A percentile compares a stretch with the other conserved stretches of the same genome.
These are phyloP conservation scores for Hipparchia sbordonii DNA, from an alignment of 2,888 invertebrate genomes.

Conservation along the genomic window DNA sequence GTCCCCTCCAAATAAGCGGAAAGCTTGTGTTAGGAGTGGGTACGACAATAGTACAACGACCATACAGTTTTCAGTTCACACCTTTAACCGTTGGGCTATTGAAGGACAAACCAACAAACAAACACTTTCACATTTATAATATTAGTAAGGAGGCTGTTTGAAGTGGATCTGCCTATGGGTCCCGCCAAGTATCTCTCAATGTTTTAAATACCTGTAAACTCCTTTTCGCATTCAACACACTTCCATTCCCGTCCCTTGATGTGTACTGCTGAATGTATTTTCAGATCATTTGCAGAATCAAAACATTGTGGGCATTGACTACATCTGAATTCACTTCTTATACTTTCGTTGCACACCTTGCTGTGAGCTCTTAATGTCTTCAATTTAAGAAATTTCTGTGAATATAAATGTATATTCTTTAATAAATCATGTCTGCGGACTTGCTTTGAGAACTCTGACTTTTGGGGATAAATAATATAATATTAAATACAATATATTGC, in stretches of 20 bases:
- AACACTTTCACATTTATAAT: too few species aligned
- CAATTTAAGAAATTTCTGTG: conserved; percentile 59
- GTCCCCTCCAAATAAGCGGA: too few species aligned
- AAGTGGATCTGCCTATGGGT: too few species aligned
- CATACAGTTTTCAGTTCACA: too few species aligned
- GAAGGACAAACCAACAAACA: too few species aligned
- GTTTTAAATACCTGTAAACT: conserved; percentile 59
- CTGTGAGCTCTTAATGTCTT: conserved; percentile 54
- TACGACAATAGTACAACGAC: too few species aligned
- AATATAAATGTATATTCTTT: conserved; percentile 22
- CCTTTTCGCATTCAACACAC: conserved; percentile 77
- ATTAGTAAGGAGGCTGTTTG: too few species aligned
- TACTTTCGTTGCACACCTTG: conserved; percentile 41
- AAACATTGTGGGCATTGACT: conserved; percentile 72
- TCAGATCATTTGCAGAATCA: conserved; percentile 71
- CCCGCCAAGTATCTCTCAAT: too few species aligned
- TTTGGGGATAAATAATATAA: neutral
- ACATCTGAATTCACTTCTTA: conserved; percentile 53
- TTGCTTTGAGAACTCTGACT: neutral
- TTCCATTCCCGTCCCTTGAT: conserved; percentile 56
- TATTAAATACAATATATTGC: neutral
- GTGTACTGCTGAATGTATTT: conserved; percentile 76
- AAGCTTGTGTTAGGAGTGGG: too few species aligned
- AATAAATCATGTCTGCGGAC: neutral
- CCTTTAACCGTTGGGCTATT: too few species aligned